Base-by-base conservation (phyloP, 1,140 invertebrate species). In the Coboldia fuscipes region DNA sequence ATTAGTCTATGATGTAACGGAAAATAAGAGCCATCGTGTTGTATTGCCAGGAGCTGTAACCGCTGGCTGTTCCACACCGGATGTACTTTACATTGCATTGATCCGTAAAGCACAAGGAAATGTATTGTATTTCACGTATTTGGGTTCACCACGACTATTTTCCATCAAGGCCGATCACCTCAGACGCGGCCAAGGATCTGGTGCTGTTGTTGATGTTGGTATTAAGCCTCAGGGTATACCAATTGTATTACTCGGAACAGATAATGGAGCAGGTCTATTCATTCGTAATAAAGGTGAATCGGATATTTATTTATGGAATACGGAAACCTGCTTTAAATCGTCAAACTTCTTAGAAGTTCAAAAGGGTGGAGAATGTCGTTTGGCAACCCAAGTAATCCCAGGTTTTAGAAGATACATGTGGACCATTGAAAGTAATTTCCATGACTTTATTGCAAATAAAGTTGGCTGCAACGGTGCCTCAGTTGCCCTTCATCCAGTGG, bases 381-480 rank as follows among this genome's bases (percentile, higher is more conserved):
- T 71, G 12, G 57, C 69, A 18, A 71, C 69, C 0, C 62, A 65
- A 39, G 66, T 70, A 1, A 46, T 66, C 17, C 59, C 66, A 0
- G 68, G 66, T 8, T 61, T 61, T 35, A 64, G 60, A 42, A 50
- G 52, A 9, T 54, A 63, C 9, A 66, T 71, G 61, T 69, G 68
- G 65, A 58, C 61, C 2, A 45, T 73, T 37, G 68, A 73, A 42
- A 68, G 63, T 39, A 72, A 73, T 41, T 69, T 72, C 48, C 65
- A 63, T 13, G 68, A 72, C 47, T 73, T 62, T 40, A 60, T 73
- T 21, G 45, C 57, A 4, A 60, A 65, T 37, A 58, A 54, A 13
- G 61, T 63, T 22, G 66, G 69, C 19, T 66, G 66, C 43, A 50
- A 58, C 42, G 67, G 61, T 14, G 54, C 63, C 4, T 64, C 62